phyloP scores from a whole-genome alignment of 2,797 vertebrate species.

The Lepus townsendii region DNA sequence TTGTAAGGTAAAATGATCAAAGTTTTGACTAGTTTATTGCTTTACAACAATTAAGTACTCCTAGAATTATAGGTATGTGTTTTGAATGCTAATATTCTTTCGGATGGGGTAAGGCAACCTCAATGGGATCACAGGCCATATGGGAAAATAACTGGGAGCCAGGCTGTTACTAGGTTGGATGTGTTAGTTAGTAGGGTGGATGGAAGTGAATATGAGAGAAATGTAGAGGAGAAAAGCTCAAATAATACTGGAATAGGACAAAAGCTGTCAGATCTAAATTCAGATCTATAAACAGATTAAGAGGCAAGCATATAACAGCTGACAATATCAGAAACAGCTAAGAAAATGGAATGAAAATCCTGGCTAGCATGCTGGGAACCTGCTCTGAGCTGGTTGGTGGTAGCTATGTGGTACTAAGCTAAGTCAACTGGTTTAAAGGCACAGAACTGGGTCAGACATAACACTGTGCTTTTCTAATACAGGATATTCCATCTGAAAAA shows the following conservation, averaged over 20 bases:
- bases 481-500: conserved; percentile 31
- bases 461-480: conserved; percentile 61
- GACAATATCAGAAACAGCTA: background rate
- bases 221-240: background rate
- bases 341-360: conserved; percentile 46
- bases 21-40: conserved; percentile 9
- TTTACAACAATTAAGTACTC: conserved; percentile 17
- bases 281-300: conserved; percentile 9
- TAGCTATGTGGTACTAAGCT: background rate
- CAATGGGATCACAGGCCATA: background rate
- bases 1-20: conserved; percentile 37
- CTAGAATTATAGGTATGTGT: background rate
- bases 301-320: background rate
- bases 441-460: conserved; percentile 67
- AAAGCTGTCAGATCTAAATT: conserved; percentile 10
- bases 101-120: background rate
- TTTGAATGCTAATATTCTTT: conserved; percentile 15
- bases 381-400: background rate
- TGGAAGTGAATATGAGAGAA: background rate
- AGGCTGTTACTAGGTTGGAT: background rate
- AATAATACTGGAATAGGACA: background rate
- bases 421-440: conserved; percentile 67
- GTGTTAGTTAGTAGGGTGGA: conserved; percentile 1
- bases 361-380: background rate
- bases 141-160: background rate